A percentile compares a stretch with the other conserved stretches of the same genome.
These are phyloP conservation scores for Calyptomena viridis DNA, from an alignment of 2,113 vertebrate species.

Conservation along the genomic window DNA sequence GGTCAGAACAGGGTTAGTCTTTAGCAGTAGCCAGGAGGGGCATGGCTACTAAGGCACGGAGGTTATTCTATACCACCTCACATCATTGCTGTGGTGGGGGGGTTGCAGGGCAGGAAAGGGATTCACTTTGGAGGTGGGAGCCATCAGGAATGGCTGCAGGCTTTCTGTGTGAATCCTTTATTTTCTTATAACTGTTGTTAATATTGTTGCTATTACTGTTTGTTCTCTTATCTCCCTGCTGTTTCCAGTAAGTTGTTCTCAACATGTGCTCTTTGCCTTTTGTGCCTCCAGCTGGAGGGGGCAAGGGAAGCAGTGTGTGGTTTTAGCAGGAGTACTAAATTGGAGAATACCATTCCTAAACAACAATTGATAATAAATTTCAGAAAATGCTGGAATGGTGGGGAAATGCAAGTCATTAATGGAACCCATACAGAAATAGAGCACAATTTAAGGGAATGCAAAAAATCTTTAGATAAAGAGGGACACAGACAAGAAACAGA, in stretches of 20 bases:
- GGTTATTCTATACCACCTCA: neutral
- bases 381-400: neutral
- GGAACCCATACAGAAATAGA: neutral
- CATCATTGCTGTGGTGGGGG: too few relatives aligned
- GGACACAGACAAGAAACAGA: neutral
- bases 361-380: neutral
- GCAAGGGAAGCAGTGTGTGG: neutral
- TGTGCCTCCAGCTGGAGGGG: neutral
- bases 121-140: rapidly evolving
- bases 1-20: neutral
- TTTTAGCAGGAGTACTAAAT: neutral
- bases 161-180: neutral
- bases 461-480: neutral
- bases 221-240: neutral
- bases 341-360: neutral
- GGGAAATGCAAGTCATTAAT: neutral
- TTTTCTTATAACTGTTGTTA: neutral
- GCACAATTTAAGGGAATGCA: neutral
- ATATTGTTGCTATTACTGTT: neutral
- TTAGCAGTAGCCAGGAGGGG: neutral
- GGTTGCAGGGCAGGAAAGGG: neutral
- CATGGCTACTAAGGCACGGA: neutral
- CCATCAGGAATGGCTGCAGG: rapidly evolving
- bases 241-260: neutral
- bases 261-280: neutral